Evolutionary conservation across 2,888 invertebrate genomes (phyloP), one percentile per base, ranked within the genome.

Genomic region (Protula sp.): DNA sequence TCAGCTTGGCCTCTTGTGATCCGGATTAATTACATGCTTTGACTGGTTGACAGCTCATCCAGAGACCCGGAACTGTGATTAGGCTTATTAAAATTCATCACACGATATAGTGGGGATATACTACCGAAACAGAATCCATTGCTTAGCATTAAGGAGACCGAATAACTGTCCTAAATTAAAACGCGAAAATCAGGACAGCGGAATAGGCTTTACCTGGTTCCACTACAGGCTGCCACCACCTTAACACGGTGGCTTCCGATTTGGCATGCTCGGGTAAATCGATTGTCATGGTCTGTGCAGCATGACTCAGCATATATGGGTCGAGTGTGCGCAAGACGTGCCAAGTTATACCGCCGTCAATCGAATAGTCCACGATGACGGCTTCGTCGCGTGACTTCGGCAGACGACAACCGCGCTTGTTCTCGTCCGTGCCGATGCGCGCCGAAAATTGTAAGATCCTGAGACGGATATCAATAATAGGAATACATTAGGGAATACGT

Each of bases 171-270:
- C n/a, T n/a, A n/a, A n/a, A n/a, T n/a, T n/a, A n/a, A n/a, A n/a
- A n/a, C n/a, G n/a, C n/a, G n/a, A n/a, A n/a, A n/a, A n/a, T n/a
- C n/a, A n/a, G n/a, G n/a, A n/a, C n/a, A n/a, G 19, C 38, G 9
- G 19, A 38, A 38, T 19, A 38, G 38, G 19, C 19, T 64, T 30
- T 62, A 77, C 78, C 76, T 70, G 75, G 75, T 58, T 67, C 64
- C n/a, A 73, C 73, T 3, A 76, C 38, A 19, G 66, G 79, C 62
- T 82, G 82, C 80, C 81, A 80, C 79, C 81, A 82, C 24, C 81
- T 70, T 60, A 82, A 76, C 30, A 74, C 72, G 2, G 82, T 81
- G 4, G 67, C 64, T 5, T 70, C 68, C 1, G 78, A 73, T 65
- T 78, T 79, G 9, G 82, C 79, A 22, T 68, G 72, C 2, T 63